Conservation (phyloP, 2,113 vertebrate genomes). For the Microcebus murinus region DNA sequence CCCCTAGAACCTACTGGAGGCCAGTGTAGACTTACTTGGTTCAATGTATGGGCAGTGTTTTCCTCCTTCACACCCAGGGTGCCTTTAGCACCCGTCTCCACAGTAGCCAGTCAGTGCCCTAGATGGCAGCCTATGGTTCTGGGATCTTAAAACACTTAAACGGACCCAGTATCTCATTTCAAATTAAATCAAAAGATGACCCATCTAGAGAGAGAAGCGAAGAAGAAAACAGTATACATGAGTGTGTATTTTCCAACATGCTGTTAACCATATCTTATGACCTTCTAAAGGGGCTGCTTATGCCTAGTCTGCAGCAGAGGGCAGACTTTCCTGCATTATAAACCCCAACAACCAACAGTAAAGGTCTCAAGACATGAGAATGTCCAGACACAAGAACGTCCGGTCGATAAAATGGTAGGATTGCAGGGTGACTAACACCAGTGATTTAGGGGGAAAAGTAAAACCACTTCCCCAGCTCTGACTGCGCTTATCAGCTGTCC, state of each 20-base stretch:
- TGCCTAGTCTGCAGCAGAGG: constrained; percentile 83
- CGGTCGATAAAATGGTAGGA: constrained; percentile 72
- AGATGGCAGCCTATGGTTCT: background rate
- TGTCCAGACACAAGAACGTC: constrained; percentile 70
- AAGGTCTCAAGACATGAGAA: constrained; percentile 52
- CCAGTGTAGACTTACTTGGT: background rate
- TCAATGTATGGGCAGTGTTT: background rate
- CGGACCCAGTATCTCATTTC: background rate
- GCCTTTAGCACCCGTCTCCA: background rate
- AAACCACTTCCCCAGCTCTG: background rate
- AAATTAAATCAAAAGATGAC: background rate
- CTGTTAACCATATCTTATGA: background rate
- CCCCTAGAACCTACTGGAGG: background rate
- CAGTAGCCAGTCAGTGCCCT: background rate
- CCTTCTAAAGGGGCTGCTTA: constrained; percentile 56
- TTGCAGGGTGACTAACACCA: constrained; percentile 60
- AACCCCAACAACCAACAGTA: constrained; percentile 54
- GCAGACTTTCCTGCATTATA: constrained; percentile 84
- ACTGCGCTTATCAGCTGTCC: constrained; percentile 50
- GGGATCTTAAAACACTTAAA: background rate
- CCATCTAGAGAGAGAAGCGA: background rate
- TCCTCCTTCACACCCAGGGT: background rate
- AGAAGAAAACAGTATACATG: background rate
- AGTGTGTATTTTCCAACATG: background rate
- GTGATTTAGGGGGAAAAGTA: constrained; percentile 30